Evolutionary conservation across 1,140 invertebrate genomes (phyloP), one percentile per base, ranked within the genome.

Genomic region (Ceratina calcarata): DNA sequence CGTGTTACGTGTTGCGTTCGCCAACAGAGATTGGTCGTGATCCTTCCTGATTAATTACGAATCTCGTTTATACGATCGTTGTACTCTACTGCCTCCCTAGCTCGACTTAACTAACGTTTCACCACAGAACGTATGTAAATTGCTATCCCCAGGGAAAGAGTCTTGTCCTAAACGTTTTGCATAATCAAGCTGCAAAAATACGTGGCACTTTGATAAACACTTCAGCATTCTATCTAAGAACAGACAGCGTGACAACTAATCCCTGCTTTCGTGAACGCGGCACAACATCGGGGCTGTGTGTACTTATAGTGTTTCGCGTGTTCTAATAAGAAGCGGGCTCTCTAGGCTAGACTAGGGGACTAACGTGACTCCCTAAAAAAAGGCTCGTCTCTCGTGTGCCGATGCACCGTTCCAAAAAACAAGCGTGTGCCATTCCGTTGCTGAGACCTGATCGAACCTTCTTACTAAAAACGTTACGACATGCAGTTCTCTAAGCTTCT

Each of bases 341-440:
- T 76, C 80, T 86, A 86, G 79, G 53, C 83, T 86, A 79, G 80
- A 85, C 84, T 86, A 86, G 55, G 68, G 77, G 77, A 80, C 76
- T 80, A 85, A 86, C 61, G 75, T 85, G 67, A 84, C 75, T 84
- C 75, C 67, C 72, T 76, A 82, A 82, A 66, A 82, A 66, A 55
- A 82, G 74, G 68, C 58, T 64, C 61, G 53, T 64, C 61, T 27
- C 18, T 82, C 66, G 62, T 82, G 68, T 57, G 65, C 22, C 72
- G 45, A 62, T 85, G 73, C 66, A 71, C 76, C 51, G 68, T 75
- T 64, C 65, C 12, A 37, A 45, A 45, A 45, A 76, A 80, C 73
- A 85, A 71, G 65, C 67, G 69, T 18, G 78, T 70, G 70, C 65
- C 77, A 64, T 80, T 53, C 37, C 64, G 27, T 53, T 66, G 67